Percentiles rank a stretch among this genome's conserved stretches.
phyloP scores from a whole-genome alignment of 2,888 invertebrate species.

The Corythucha ciliata region DNA sequence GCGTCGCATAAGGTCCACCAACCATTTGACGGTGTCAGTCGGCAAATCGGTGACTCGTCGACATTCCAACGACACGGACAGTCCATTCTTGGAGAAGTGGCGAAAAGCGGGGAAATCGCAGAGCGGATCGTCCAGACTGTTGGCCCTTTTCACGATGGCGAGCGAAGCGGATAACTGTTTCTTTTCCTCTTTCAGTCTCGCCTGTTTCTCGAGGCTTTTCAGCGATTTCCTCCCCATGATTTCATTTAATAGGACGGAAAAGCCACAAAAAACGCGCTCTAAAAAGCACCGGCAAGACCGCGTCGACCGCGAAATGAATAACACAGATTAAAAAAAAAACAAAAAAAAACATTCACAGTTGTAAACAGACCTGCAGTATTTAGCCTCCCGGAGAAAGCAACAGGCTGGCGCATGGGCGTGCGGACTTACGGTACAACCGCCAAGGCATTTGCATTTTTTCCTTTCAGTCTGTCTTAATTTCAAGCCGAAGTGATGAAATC shows the following conservation, averaged over 20 bases:
- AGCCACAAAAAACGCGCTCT: background rate
- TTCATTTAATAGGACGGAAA: background rate
- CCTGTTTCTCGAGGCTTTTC: slow-evolving; percentile 23
- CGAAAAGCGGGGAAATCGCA: slow-evolving; percentile 25
- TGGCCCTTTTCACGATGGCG: slow-evolving; percentile 28
- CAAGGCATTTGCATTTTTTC: no score
- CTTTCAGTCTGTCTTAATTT: no score
- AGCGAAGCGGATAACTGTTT: slow-evolving; percentile 19
- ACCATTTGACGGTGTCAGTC: slow-evolving; percentile 48
- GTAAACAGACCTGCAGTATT: no score
- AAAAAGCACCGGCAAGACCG: no score
- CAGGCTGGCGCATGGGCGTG: no score
- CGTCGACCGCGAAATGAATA: no score
- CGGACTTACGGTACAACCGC: no score
- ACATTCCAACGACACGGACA: slow-evolving; percentile 19
- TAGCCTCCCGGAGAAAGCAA: no score
- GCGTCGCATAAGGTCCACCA: slow-evolving; percentile 61
- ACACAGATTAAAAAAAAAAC: no score
- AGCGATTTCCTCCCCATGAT: slow-evolving; percentile 25
- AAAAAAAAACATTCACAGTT: no score
- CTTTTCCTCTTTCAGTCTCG: slow-evolving; percentile 26
- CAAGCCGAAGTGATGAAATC: no score
- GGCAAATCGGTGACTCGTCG: slow-evolving; percentile 24
- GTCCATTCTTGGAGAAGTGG: slow-evolving; percentile 17
- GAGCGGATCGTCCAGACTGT: slow-evolving; percentile 25